Conservation (phyloP, 2,113 vertebrate genomes). For the Plecotus auritus region DNA sequence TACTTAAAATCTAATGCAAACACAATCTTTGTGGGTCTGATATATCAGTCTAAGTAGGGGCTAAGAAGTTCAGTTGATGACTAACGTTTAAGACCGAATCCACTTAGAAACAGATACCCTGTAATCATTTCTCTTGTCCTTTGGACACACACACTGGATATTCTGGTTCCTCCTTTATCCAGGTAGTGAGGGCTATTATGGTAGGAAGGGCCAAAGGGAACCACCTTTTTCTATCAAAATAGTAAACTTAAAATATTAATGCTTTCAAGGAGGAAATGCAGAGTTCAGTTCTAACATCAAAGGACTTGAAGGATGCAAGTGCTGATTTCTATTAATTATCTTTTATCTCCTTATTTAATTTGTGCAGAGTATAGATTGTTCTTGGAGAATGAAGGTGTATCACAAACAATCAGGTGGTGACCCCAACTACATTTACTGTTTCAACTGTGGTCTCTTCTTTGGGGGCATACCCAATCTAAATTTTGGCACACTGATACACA, state of each 20-base stretch:
- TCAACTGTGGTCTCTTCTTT: neutral
- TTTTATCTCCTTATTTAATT: neutral
- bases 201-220: neutral
- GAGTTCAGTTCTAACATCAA: neutral
- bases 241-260: neutral
- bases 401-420: neutral
- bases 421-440: neutral
- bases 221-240: slow-evolving; percentile 19
- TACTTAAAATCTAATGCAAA: slow-evolving; percentile 13
- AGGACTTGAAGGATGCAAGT: neutral
- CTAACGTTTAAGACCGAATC: neutral
- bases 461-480: neutral
- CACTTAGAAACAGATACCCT: neutral
- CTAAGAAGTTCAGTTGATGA: neutral
- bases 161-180: neutral
- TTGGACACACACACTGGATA: neutral
- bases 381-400: neutral
- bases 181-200: neutral
- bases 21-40: neutral
- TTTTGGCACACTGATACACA: neutral
- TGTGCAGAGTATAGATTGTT: neutral
- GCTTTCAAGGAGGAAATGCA: neutral
- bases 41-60: neutral
- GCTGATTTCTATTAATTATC: slow-evolving; percentile 21
- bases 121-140: neutral